Conservation (phyloP, 2,888 invertebrate genomes). For the Thymelicus lineola region DNA sequence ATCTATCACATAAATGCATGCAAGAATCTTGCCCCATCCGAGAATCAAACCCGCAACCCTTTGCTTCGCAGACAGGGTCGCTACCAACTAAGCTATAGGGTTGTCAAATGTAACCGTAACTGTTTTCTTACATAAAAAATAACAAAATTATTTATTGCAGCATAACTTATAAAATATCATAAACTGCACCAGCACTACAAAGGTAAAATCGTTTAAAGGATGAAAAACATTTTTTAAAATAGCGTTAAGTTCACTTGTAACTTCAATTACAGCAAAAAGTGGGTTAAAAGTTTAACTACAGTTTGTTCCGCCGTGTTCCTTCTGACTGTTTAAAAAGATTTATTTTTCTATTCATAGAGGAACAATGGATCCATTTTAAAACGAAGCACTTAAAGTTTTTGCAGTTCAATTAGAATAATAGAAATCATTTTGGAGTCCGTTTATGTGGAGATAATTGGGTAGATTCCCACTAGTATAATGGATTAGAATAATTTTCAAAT, state of each 20-base stretch:
- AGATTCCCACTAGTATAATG: too few relatives aligned
- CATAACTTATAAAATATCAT: neutral
- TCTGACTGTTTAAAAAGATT: conserved; percentile 20
- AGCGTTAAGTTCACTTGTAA: conserved; percentile 24
- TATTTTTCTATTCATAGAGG: conserved; percentile 27
- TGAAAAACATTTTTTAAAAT: conserved; percentile 7
- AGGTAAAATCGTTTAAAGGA: neutral
- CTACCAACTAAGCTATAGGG: too few relatives aligned
- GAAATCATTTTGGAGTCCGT: neutral
- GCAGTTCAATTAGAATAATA: conserved; percentile 5
- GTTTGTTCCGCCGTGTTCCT: conserved; percentile 15
- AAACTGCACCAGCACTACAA: neutral
- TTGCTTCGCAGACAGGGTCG: too few relatives aligned
- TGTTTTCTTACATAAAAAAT: too few relatives aligned
- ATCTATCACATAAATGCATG: too few relatives aligned
- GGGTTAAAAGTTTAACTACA: conserved; percentile 30
- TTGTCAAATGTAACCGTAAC: too few relatives aligned
- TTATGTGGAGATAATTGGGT: too few relatives aligned
- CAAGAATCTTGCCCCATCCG: too few relatives aligned
- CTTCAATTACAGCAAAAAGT: conserved; percentile 22
- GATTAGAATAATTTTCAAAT: too few relatives aligned
- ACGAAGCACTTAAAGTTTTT: conserved; percentile 9
- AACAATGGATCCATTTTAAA: conserved; percentile 17
- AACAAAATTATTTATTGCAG: neutral
- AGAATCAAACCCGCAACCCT: too few relatives aligned